A percentile compares a stretch with the other conserved stretches of the same genome.
Evolutionary conservation across 2,797 vertebrate species (phyloP).

Genomic region (Molothrus ater): DNA sequence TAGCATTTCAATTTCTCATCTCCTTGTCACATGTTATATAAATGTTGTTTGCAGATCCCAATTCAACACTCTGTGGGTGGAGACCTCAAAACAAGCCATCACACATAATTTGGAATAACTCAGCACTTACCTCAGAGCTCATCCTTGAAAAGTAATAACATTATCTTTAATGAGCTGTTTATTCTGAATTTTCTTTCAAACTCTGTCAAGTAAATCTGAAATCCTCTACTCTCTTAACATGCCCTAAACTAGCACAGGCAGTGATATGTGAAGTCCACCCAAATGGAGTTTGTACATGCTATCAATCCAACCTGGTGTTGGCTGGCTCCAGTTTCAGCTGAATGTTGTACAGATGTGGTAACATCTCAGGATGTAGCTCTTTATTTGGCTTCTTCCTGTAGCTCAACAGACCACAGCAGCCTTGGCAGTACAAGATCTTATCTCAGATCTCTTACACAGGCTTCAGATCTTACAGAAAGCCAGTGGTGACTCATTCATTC

Average conservation of each 20-base stretch:
- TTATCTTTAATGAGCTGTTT: slow-evolving; percentile 48
- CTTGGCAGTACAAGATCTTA: neutral
- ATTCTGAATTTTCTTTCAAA: slow-evolving; percentile 54
- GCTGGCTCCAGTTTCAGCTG: neutral
- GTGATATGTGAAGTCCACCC: neutral
- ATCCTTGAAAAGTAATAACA: slow-evolving; percentile 37
- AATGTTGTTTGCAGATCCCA: slow-evolving; percentile 33
- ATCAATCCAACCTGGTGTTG: neutral
- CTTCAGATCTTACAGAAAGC: neutral
- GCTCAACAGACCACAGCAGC: neutral
- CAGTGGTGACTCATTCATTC: neutral
- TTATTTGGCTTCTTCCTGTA: neutral
- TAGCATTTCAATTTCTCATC: slow-evolving; percentile 38
- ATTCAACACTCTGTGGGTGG: slow-evolving; percentile 31
- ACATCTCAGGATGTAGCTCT: neutral
- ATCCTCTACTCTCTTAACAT: slow-evolving; percentile 6
- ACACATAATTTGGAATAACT: slow-evolving; percentile 62
- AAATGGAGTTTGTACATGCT: neutral
- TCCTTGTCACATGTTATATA: slow-evolving; percentile 26
- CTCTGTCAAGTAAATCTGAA: slow-evolving; percentile 42
- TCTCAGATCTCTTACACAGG: neutral
- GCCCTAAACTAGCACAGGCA: slow-evolving; percentile 14
- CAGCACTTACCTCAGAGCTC: slow-evolving; percentile 52
- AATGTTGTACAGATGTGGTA: neutral
- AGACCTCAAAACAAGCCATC: slow-evolving; percentile 60